Base-by-base conservation (phyloP, 1,140 invertebrate species). In the Parasteatoda tepidariorum region DNA sequence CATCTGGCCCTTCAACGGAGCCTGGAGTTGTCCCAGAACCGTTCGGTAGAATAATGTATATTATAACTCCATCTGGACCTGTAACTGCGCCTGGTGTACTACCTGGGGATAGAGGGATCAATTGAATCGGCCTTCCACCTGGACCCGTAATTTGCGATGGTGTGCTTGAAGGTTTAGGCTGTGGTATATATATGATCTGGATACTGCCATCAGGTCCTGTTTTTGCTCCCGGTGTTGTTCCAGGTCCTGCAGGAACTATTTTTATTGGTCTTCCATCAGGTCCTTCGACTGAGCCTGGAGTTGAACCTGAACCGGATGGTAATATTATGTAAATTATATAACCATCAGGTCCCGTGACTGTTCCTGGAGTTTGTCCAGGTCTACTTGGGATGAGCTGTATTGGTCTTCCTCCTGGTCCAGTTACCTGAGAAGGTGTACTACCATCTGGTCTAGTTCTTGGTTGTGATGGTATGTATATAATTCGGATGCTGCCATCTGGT, bases 291-390 rank as follows among this genome's bases (percentile, higher is more conserved):
- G 18, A 15, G 15, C 57, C 57, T 15, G 57, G 57, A 2, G 57
- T 59, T 0, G n/a, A 22, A 26, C 24, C 18, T 9, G 57, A n/a
- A n/a, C 24, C 57, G 1, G 7, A 7, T 9, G 57, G 57, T 59
- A 59, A n/a, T 22, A 59, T 59, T n/a, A 2, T 22, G 15, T 3
- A n/a, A n/a, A n/a, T 1, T 15, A 22, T 13, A 1, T 59, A n/a
- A n/a, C 57, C 55, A 26, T 59, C 71, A 1, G 55, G 6, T 1
- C 55, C 71, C 1, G 55, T 57, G 2, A 74, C 33, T 22, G 55
- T 34, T 26, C 71, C 71, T 13, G 71, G 68, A 18, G 68, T 54
- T 1, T 26, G 28, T 6, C 68, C 68, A 3, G 68, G 68, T n/a
- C 68, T 48, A n/a, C 34, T 38, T 15, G 41, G 48, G 18, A 54